These are phyloP conservation scores for Shinisaurus crocodilurus DNA, from an alignment of 2,113 vertebrate genomes.

Conservation along the genomic window DNA sequence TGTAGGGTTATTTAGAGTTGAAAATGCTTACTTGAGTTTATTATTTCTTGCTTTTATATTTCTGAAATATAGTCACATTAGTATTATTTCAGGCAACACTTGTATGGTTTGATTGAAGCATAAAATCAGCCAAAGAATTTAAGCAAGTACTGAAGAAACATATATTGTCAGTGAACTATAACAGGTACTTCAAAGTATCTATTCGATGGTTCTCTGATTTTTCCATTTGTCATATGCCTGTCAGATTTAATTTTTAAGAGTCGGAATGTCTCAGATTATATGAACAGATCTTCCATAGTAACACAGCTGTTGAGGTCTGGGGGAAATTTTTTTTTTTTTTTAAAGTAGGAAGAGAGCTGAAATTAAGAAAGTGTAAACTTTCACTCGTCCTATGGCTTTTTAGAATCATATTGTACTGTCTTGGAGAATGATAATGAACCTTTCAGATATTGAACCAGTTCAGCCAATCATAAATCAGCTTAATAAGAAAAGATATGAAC, in stretches of 20 bases:
- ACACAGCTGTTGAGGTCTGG: background rate
- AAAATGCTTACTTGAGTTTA: constrained; percentile 54
- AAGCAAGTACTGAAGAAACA: background rate
- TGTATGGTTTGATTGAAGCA: constrained; percentile 17
- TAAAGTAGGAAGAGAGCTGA: background rate
- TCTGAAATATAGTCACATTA: background rate
- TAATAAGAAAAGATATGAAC: background rate
- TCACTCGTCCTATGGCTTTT: background rate
- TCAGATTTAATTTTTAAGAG: constrained; percentile 23
- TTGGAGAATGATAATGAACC: background rate
- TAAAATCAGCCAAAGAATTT: constrained; percentile 19
- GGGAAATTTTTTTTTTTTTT: background rate
- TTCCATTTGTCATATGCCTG: constrained; percentile 7
- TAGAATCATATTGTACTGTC: background rate
- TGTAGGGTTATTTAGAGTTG: constrained; percentile 67
- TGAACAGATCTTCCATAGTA: background rate
- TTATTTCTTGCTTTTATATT: constrained; percentile 53
- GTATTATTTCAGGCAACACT: background rate
- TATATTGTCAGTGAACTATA: background rate
- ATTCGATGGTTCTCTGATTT: constrained; percentile 7
- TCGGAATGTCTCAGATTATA: background rate
- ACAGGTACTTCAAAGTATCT: constrained; percentile 9
- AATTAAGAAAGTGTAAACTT: background rate
- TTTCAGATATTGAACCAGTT: background rate
- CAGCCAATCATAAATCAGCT: background rate